Evolutionary conservation across 2,797 vertebrate species (phyloP).

Genomic region (Heterohyrax brucei): DNA sequence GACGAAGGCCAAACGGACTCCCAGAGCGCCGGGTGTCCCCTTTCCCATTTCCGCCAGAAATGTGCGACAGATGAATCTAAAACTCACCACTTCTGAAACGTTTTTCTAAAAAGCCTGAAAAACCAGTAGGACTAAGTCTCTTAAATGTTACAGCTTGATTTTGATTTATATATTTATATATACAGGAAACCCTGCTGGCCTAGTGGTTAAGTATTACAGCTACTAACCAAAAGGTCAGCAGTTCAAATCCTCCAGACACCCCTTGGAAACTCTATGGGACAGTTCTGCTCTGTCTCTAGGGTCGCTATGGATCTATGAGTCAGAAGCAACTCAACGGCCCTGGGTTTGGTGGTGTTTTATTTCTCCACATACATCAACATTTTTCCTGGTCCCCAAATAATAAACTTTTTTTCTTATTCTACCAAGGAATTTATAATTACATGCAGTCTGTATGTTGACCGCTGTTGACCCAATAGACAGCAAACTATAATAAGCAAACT

Average conservation of each 20-base stretch:
- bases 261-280: too few relatives aligned
- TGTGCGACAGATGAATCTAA: background rate
- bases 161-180: background rate
- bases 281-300: too few relatives aligned
- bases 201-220: too few relatives aligned
- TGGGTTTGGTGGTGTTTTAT: too few relatives aligned
- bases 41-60: conserved; percentile 6
- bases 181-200: too few relatives aligned
- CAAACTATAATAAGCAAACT: background rate
- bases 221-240: too few relatives aligned
- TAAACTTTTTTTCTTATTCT: background rate
- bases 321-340: too few relatives aligned
- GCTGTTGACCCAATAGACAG: background rate
- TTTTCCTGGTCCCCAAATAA: conserved; percentile 44
- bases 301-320: too few relatives aligned
- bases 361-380: background rate
- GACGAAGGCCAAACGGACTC: conserved; percentile 45
- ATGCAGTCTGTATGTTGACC: background rate
- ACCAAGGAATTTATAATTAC: conserved; percentile 50
- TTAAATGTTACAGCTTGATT: conserved; percentile 41
- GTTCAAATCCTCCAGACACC: too few relatives aligned
- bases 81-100: conserved; percentile 46
- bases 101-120: conserved; percentile 53
- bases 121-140: background rate
- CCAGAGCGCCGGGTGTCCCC: background rate